phyloP scores from a whole-genome alignment of 2,888 invertebrate genomes.

The Hirtodrosophila confusa region DNA sequence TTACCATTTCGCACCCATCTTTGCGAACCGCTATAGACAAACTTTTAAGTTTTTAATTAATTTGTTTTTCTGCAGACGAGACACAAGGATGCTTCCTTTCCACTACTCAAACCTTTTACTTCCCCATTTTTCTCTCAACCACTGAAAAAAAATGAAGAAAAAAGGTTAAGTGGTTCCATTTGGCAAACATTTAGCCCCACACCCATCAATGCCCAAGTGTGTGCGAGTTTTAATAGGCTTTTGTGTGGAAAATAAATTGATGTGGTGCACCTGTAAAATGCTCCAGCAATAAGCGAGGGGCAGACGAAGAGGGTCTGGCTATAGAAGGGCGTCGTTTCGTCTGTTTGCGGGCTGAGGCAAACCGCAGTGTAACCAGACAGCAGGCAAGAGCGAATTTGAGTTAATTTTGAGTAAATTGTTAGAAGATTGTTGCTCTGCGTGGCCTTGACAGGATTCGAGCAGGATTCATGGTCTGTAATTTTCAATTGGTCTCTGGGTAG shows the following conservation, averaged over 20 bases:
- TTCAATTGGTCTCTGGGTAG: neutral
- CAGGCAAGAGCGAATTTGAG: conserved; percentile 48
- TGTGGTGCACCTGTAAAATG: conserved; percentile 78
- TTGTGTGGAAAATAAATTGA: conserved; percentile 80
- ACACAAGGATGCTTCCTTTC: conserved; percentile 22
- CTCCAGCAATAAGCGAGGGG: conserved; percentile 45
- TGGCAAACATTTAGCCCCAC: conserved; percentile 69
- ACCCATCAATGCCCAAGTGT: conserved; percentile 58
- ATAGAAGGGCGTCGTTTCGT: conserved; percentile 30
- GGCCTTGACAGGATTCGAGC: conserved; percentile 17
- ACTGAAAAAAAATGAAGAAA: conserved; percentile 36
- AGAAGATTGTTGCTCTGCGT: conserved; percentile 44
- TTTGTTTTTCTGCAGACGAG: conserved; percentile 67
- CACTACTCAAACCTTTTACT: neutral
- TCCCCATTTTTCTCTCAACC: conserved; percentile 56
- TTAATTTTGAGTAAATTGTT: conserved; percentile 75
- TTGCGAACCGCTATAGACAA: conserved; percentile 32
- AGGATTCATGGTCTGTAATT: conserved; percentile 16
- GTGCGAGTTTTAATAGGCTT: conserved; percentile 77
- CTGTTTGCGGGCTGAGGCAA: conserved; percentile 58
- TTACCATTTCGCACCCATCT: conserved; percentile 19
- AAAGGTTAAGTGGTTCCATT: conserved; percentile 79
- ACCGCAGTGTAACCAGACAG: conserved; percentile 63
- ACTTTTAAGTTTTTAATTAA: conserved; percentile 77
- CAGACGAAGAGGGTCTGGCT: neutral